These are phyloP conservation scores for Protophormia terraenovae DNA, from an alignment of 2,888 invertebrate species.

Conservation along the genomic window DNA sequence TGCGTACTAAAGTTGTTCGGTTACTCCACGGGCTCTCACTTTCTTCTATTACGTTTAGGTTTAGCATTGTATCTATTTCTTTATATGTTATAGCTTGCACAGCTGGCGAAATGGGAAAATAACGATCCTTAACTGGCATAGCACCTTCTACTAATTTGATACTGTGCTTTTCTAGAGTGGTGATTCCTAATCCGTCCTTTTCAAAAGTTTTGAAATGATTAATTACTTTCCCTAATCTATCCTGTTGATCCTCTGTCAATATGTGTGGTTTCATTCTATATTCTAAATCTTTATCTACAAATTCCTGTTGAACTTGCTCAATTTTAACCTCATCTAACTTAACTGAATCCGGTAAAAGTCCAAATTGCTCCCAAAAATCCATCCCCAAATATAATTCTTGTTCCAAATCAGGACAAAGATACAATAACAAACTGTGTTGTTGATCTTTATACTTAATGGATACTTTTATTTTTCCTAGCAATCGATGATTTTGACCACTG, in stretches of 20 bases:
- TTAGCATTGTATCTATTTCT: constrained; percentile 75
- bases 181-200: neutral
- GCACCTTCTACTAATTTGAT: constrained; percentile 59
- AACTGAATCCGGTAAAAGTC: neutral
- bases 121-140: constrained; percentile 58
- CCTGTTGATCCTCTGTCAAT: neutral
- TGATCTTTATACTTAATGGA: constrained; percentile 15
- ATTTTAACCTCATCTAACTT: neutral
- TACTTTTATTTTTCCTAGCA: constrained; percentile 26
- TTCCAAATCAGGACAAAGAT: constrained; percentile 39
- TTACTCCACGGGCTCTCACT: constrained; percentile 73
- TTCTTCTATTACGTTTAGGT: constrained; percentile 71
- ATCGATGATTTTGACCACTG: neutral
- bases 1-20: constrained; percentile 71
- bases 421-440: neutral
- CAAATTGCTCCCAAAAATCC: neutral
- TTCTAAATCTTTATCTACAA: neutral
- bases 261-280: neutral
- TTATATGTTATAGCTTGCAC: constrained; percentile 61
- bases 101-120: constrained; percentile 65
- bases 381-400: constrained; percentile 9
- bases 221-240: neutral
- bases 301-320: neutral
- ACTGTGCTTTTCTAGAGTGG: neutral
- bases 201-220: neutral